Base-by-base conservation (phyloP, 2,888 invertebrate species). In the Sisyra terminalis region DNA sequence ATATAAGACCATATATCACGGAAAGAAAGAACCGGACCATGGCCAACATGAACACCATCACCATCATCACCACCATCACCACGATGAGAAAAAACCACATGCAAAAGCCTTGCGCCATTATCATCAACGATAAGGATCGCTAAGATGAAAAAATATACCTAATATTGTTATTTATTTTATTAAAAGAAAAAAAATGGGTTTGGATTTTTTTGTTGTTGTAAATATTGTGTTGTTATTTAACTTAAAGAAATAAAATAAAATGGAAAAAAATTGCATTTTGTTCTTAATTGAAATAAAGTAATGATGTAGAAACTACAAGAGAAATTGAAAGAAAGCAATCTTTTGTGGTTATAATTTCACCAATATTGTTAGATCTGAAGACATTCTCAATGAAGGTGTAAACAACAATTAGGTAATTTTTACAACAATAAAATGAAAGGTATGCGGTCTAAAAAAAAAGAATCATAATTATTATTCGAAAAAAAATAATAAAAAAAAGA, bases 1-100 rank as follows among this genome's bases (percentile, higher is more conserved):
- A n/a, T 77, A 72, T 61, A 79, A 78, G 56, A 72, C 76, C 0
- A 64, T 79, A 31, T 72, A 75, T 38, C 73, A 72, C 46, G 64
- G 70, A 47, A 65, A 69, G 51, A 58, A 59, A 29, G 44, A 40
- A 38, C 46, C 48, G 10, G 50, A 52, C 39, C 48, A 50, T 7
- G 52, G 52, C 43, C 47, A 51, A 16, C 49, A 50, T 44, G 40
- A 48, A 31, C 47, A 52, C 29, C 38, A 48, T 15, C 46, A 51
- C 36, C 47, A 53, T 11, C 50, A 53, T 38, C 47, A 50, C 35
- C 53, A 52, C 7, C 51, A 53, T 43, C 50, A 52, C 39, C 51
- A 51, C 44, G 46, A 46, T 31, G 45, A 51, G 24, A 24, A 24
- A 37, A 42, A 45, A 51, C 42, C 3, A 24, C 24, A 24, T 24